A percentile compares a stretch with the other conserved stretches of the same genome.
phyloP scores from a whole-genome alignment of 2,797 vertebrate genomes.

The Scolopax rusticola region DNA sequence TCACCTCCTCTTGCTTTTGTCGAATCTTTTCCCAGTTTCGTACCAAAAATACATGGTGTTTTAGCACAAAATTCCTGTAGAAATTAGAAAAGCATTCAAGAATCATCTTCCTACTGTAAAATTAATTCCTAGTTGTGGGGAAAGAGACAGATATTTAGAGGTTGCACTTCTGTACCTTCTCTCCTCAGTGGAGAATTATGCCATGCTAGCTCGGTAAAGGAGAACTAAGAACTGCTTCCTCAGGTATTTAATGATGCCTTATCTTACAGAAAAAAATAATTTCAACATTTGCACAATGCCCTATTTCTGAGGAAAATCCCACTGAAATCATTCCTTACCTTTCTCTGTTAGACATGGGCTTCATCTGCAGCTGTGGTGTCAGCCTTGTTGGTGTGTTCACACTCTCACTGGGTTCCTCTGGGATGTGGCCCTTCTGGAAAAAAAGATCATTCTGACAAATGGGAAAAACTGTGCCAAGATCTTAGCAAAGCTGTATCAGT shows the following conservation, averaged over 20 bases:
- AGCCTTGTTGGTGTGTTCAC: constrained; percentile 82
- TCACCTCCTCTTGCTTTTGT: constrained; percentile 94
- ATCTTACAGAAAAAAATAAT: not conserved
- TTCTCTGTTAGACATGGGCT: constrained; percentile 98
- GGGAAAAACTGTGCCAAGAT: not conserved
- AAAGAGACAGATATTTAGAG: not conserved
- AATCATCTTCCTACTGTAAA: not conserved
- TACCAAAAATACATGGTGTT: constrained; percentile 94
- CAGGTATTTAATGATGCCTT: not conserved
- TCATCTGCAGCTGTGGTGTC: constrained; percentile 95
- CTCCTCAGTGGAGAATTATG: not conserved
- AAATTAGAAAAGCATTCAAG: not conserved
- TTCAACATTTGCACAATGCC: not conserved
- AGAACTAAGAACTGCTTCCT: not conserved
- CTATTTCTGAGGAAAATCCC: not conserved
- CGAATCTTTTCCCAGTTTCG: constrained; percentile 98
- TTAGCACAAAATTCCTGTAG: constrained; percentile 94
- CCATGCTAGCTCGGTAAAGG: not conserved
- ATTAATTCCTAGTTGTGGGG: fast-evolving
- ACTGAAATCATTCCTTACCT: constrained; percentile 77
- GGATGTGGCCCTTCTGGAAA: constrained; percentile 82
- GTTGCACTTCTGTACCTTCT: not conserved
- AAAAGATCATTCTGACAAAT: constrained; percentile 15
- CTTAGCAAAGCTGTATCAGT: not conserved
- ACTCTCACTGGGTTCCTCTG: constrained; percentile 91